These are phyloP conservation scores for Standfussiana lucernea DNA, from an alignment of 2,888 invertebrate species.

Conservation along the genomic window DNA sequence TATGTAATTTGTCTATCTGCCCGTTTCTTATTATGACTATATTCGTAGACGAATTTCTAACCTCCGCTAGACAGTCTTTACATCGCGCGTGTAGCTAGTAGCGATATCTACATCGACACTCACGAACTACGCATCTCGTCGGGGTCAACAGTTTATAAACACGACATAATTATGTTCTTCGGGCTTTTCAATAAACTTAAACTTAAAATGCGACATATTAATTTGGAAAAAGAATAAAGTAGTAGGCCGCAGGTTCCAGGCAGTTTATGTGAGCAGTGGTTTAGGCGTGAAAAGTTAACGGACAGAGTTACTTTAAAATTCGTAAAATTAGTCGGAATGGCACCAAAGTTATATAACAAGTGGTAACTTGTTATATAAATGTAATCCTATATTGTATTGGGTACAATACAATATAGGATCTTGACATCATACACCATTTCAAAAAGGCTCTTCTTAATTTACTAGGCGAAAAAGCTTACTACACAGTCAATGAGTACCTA, in stretches of 20 bases:
- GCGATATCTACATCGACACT: slow-evolving; percentile 5
- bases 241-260: background rate
- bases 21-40: background rate
- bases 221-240: background rate
- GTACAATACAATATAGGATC: too few relatives aligned
- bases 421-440: too few relatives aligned
- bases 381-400: too few relatives aligned
- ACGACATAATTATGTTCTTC: background rate
- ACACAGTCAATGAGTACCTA: too few relatives aligned
- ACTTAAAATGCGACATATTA: background rate
- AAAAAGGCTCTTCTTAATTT: too few relatives aligned
- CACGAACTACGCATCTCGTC: background rate
- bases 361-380: too few relatives aligned
- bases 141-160: background rate
- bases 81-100: background rate
- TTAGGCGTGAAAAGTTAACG: background rate
- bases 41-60: background rate
- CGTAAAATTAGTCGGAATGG: too few relatives aligned
- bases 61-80: background rate
- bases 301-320: background rate
- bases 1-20: background rate
- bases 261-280: background rate
- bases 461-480: too few relatives aligned
- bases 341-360: too few relatives aligned
- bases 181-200: background rate